Base-by-base conservation (phyloP, 2,888 invertebrate species). In the Cyclophora albipunctata region DNA sequence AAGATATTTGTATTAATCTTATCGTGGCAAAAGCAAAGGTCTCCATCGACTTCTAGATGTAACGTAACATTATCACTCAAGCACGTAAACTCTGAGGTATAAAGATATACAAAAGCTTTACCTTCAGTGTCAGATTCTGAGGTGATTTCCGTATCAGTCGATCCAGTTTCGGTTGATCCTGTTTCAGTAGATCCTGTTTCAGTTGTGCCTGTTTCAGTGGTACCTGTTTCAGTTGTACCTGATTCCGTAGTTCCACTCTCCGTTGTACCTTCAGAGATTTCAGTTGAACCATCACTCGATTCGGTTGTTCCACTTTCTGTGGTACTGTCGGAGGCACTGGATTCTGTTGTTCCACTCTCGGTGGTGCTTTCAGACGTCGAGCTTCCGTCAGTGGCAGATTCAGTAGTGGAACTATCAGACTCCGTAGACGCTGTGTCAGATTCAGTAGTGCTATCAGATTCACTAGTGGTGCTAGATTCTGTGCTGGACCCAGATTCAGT, bases 261-360 rank as follows among this genome's bases (percentile, higher is more conserved):
- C 6, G 40, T 41, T 42, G 37, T 37, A 43, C 33, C 45, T 45
- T 45, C 45, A 7, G 45, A 5, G 5, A 1, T 5, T 5, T 37
- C 3, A n/a, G 34, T 7, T 40, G 20, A 3, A 50, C 49, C 52
- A n/a, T 45, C 49, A 47, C 40, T 45, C 4, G 35, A 5, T 7
- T 35, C n/a, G 3, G 49, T 50, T 20, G 50, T 49, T 6, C 50
- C 53, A 7, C 47, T 49, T 33, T 52, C 50, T 3, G 46, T 41
- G 5, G 33, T 33, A 6, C 6, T 7, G 33, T 43, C 43, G 20
- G 43, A 33, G 5, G 34, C 20, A 6, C 34, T 34, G 34, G 42
- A 20, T 42, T 42, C 42, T 20, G 42, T 42, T 20, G 52, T 46
- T 33, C 44, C 46, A 20, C 7, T 40, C 2, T 40, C 54, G 5